A percentile compares a stretch with the other conserved stretches of the same genome.
phyloP scores from a whole-genome alignment of 2,797 vertebrate species.

The Tamandua tetradactyla region DNA sequence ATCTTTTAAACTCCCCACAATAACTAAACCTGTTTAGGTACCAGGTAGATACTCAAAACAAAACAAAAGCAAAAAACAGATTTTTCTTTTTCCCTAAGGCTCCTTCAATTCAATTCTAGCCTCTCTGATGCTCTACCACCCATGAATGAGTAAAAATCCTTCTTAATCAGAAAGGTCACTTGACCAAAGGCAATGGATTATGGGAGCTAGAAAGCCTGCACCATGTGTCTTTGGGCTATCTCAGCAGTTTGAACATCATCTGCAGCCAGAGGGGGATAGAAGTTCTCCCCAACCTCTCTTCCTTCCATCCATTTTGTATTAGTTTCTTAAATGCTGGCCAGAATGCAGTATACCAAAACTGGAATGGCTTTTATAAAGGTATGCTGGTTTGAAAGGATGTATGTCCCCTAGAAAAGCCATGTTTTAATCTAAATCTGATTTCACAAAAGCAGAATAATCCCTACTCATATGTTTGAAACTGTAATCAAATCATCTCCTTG shows the following conservation, averaged over 20 bases:
- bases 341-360: too few species aligned
- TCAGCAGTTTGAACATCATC: neutral
- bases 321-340: too few species aligned
- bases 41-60: neutral
- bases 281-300: neutral
- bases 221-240: fast-evolving
- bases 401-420: too few species aligned
- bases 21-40: neutral
- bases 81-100: neutral
- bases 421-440: too few species aligned
- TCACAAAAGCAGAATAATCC: too few species aligned
- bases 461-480: too few species aligned
- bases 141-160: neutral
- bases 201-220: neutral
- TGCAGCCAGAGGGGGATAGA: neutral
- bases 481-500: too few species aligned
- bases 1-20: neutral
- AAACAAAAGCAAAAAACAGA: too few species aligned
- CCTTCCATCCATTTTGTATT: neutral
- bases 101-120: neutral
- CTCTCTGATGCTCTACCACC: neutral
- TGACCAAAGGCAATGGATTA: neutral
- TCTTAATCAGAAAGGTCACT: neutral
- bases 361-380: too few species aligned
- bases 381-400: too few species aligned